Conservation (phyloP, 2,113 vertebrate genomes). For the Podarcis cretensis region DNA sequence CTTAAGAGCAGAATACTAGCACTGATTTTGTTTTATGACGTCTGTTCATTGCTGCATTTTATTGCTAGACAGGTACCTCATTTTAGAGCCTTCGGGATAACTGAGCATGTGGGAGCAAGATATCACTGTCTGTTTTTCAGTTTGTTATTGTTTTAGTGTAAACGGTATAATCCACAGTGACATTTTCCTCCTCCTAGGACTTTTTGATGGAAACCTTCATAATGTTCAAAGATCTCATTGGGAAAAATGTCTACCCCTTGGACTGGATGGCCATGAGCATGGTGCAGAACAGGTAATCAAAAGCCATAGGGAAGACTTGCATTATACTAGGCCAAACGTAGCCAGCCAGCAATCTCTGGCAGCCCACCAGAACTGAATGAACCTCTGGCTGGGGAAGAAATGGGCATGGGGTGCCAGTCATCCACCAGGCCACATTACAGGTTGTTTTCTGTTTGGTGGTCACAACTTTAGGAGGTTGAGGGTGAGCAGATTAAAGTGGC, state of each 20-base stretch:
- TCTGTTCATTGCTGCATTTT: not conserved
- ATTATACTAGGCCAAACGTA: not conserved
- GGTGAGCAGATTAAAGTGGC: no score
- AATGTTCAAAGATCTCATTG: slow-evolving; percentile 95
- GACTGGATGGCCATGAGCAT: slow-evolving; percentile 99
- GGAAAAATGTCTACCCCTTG: slow-evolving; percentile 93
- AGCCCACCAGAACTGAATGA: not conserved
- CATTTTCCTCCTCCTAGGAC: slow-evolving; percentile 79
- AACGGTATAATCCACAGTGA: not conserved
- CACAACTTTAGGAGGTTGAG: not conserved
- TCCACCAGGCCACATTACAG: not conserved
- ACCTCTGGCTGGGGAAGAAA: not conserved
- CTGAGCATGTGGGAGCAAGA: not conserved
- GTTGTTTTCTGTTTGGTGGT: not conserved
- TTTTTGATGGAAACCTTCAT: slow-evolving; percentile 98
- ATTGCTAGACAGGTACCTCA: not conserved
- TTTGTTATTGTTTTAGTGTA: not conserved
- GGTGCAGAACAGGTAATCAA: slow-evolving; percentile 94
- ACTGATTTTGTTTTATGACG: not conserved
- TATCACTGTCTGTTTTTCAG: not conserved
- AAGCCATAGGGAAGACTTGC: not conserved
- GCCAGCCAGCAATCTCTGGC: not conserved
- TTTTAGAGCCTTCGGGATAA: not conserved
- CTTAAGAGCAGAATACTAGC: not conserved
- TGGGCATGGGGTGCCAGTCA: not conserved